Conservation (phyloP, 2,113 vertebrate species). For the Chlorodrepanis virens region DNA sequence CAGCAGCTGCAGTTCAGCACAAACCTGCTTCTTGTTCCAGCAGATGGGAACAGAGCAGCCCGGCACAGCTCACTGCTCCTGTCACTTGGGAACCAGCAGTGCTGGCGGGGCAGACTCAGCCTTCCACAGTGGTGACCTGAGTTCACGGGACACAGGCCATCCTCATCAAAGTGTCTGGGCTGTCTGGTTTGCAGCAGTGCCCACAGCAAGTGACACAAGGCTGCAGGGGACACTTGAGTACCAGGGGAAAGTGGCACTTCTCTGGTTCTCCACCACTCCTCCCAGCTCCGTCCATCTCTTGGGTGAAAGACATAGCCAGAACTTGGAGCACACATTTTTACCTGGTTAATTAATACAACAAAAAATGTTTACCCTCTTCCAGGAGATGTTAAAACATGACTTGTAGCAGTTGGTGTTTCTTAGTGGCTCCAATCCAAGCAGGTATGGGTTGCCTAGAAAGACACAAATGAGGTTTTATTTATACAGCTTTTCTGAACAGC, state of each 20-base stretch:
- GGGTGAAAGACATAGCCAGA: background rate
- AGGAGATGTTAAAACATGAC: background rate
- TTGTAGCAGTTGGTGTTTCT: background rate
- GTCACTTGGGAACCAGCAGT: background rate
- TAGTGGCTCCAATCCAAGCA: background rate
- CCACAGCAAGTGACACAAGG: background rate
- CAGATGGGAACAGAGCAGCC: background rate
- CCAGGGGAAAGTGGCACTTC: background rate
- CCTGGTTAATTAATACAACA: background rate
- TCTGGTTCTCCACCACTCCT: background rate
- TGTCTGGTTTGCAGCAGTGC: background rate
- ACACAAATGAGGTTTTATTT: background rate
- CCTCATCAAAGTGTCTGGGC: background rate
- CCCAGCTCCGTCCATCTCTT: background rate
- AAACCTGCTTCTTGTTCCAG: conserved; percentile 15
- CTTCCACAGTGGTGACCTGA: too few relatives aligned
- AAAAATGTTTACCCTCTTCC: background rate
- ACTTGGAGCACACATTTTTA: background rate
- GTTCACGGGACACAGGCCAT: background rate
- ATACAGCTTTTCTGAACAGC: background rate
- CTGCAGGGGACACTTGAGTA: background rate
- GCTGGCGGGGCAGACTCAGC: background rate
- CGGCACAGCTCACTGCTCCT: background rate
- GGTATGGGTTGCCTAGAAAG: background rate
- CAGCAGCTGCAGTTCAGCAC: conserved; percentile 22